Conservation (phyloP, 2,797 vertebrate genomes). For the Hydrophis major region DNA sequence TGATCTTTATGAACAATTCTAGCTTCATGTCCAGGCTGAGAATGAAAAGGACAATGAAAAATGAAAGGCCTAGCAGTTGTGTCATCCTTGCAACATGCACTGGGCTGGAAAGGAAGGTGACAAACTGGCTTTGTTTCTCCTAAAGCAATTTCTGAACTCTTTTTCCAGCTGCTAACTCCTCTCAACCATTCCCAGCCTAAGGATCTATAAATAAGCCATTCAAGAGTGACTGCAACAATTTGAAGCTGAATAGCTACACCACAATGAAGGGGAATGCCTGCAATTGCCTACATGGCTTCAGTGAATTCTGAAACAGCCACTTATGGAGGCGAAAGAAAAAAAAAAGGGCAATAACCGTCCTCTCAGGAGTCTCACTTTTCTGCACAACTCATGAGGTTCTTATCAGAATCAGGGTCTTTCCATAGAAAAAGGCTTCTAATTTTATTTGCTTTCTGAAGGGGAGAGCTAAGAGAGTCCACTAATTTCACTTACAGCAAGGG, state of each 20-base stretch:
- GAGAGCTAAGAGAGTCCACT: neutral
- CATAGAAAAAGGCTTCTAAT: neutral
- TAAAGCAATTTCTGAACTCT: neutral
- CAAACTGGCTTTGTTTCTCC: neutral
- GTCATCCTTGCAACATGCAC: neutral
- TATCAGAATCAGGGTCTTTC: neutral
- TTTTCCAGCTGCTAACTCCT: neutral
- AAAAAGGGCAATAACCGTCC: neutral
- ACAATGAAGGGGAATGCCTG: neutral
- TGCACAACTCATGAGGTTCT: neutral
- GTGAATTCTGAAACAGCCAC: neutral
- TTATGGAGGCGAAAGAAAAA: neutral
- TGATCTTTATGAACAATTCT: neutral
- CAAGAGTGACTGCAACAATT: neutral
- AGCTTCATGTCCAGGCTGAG: neutral
- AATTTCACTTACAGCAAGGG: neutral
- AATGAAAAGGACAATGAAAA: neutral
- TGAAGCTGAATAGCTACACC: neutral
- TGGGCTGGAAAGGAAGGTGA: neutral
- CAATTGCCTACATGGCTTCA: neutral
- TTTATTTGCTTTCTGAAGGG: neutral
- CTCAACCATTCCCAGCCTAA: neutral
- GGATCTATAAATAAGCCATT: conserved; percentile 3
- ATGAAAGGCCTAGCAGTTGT: neutral
- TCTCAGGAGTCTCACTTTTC: neutral